Percentiles rank a stretch among this genome's conserved stretches.
Evolutionary conservation across 2,113 vertebrate genomes (phyloP).

Genomic region (Glareola pratincola): DNA sequence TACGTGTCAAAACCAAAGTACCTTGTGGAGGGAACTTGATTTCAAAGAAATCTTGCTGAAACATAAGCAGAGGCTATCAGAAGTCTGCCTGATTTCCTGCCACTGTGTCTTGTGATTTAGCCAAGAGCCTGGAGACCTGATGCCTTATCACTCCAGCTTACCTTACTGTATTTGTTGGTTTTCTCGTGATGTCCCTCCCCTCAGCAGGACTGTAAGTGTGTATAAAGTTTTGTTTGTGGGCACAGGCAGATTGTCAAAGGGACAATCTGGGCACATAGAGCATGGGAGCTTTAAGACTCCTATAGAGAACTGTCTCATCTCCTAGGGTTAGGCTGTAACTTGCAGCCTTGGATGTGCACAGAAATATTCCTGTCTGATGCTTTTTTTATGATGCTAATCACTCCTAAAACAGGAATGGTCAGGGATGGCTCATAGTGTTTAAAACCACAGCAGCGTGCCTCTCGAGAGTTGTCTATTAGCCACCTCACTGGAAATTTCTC

Average conservation of each 20-base stretch:
- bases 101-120: not conserved
- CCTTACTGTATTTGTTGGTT: not conserved
- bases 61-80: not conserved
- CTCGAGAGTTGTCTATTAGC: not conserved
- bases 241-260: not conserved
- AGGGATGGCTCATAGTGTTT: not conserved
- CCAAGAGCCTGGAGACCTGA: not conserved
- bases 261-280: not conserved
- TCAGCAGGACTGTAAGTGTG: not conserved
- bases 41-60: slow-evolving; percentile 10
- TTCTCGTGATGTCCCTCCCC: not conserved
- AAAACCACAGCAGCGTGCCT: not conserved
- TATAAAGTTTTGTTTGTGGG: not conserved
- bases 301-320: not conserved
- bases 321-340: not conserved
- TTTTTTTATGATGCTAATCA: not conserved
- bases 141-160: not conserved
- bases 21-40: not conserved
- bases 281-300: not conserved
- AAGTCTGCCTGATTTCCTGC: not conserved
- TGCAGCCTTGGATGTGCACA: not conserved
- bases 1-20: not conserved
- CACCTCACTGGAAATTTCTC: not conserved
- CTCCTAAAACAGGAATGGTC: not conserved
- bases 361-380: not conserved